Percentiles rank a stretch among this genome's conserved stretches.
phyloP scores from a whole-genome alignment of 2,888 invertebrate species.

The Deilephila porcellus region DNA sequence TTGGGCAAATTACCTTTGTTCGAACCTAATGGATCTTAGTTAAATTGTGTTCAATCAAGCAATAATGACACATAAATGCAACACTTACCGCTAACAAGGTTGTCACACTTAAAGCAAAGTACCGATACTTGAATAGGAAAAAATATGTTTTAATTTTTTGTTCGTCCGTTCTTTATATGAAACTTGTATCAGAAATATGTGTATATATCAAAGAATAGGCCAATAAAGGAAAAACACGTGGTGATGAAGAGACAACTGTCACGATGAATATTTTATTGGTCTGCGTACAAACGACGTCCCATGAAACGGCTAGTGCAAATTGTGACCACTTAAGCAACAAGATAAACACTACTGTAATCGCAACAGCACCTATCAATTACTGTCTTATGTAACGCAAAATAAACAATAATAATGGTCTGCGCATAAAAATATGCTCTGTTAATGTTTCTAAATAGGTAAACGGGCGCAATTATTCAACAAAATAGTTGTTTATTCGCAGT shows the following conservation, averaged over 20 bases:
- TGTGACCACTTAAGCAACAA: constrained; percentile 46
- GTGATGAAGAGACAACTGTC: not conserved
- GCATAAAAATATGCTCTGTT: constrained; percentile 56
- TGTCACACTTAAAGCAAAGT: constrained; percentile 40
- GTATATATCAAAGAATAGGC: not conserved
- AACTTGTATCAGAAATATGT: not conserved
- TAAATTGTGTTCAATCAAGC: constrained; percentile 54
- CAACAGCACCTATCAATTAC: constrained; percentile 44
- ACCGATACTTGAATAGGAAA: not conserved
- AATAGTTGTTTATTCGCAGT: constrained; percentile 73
- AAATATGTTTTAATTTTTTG: constrained; percentile 4
- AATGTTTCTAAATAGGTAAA: constrained; percentile 64
- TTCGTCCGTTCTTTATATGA: not conserved
- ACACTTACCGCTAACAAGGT: constrained; percentile 46
- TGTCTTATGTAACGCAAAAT: constrained; percentile 45
- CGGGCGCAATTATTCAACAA: constrained; percentile 71
- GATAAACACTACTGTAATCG: constrained; percentile 49
- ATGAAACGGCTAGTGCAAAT: constrained; percentile 27
- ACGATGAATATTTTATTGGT: not conserved
- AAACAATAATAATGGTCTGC: constrained; percentile 46
- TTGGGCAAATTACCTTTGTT: constrained; percentile 63
- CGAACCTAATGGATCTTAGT: constrained; percentile 48
- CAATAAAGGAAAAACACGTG: not conserved
- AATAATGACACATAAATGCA: constrained; percentile 50
- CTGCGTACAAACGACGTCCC: not conserved